These are phyloP conservation scores for Drosophila virilis DNA, from an alignment of 1,140 invertebrate species.

Conservation along the genomic window DNA sequence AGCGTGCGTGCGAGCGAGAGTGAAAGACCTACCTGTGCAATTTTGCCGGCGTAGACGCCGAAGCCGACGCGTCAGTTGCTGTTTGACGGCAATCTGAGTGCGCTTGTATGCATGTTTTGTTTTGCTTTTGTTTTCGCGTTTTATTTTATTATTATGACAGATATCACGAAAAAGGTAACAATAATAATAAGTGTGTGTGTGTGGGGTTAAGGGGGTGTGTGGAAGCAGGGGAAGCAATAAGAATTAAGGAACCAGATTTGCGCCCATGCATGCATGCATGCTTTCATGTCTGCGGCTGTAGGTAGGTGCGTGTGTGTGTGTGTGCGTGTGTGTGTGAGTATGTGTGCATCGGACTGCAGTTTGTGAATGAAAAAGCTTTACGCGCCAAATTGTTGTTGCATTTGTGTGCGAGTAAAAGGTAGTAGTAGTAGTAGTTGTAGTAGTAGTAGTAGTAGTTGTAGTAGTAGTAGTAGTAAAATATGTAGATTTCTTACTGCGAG, in stretches of 20 bases:
- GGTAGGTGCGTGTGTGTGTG: no score
- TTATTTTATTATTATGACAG: slow-evolving; percentile 8
- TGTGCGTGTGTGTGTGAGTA: slow-evolving; percentile 2
- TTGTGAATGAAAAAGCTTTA: slow-evolving; percentile 51
- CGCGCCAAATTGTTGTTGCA: slow-evolving; percentile 37
- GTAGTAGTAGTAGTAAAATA: no score
- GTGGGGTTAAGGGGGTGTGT: no score
- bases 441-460: slow-evolving; percentile 18
- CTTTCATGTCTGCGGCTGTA: not conserved
- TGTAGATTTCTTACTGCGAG: slow-evolving; percentile 29
- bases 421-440: slow-evolving; percentile 11
- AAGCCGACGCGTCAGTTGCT: not conserved
- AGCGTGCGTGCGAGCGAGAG: no score
- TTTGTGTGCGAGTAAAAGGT: not conserved
- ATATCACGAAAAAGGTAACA: not conserved
- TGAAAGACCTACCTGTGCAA: slow-evolving; percentile 3
- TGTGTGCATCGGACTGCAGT: slow-evolving; percentile 20
- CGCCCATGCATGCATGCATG: not conserved
- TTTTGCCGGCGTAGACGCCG: not conserved
- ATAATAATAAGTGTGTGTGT: no score
- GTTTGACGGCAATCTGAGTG: not conserved
- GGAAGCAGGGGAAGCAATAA: not conserved
- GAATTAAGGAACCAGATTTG: not conserved
- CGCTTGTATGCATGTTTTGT: not conserved
- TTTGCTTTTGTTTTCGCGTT: slow-evolving; percentile 15